phyloP scores from a whole-genome alignment of 2,113 vertebrate genomes.

The Lates calcarifer region DNA sequence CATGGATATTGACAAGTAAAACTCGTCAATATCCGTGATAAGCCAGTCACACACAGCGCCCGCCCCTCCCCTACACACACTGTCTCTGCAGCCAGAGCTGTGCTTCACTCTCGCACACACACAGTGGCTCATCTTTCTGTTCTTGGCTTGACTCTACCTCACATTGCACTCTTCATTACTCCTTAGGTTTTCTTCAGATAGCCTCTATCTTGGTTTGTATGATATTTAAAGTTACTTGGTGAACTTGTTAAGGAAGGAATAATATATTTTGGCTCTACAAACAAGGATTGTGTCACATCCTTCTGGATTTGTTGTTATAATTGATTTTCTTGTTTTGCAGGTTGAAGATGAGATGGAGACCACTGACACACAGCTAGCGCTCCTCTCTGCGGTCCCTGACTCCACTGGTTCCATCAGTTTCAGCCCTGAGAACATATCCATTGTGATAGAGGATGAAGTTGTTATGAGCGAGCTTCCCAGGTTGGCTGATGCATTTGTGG shows the following conservation, averaged over 20 bases:
- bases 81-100: too few relatives aligned
- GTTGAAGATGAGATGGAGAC: neutral
- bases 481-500: neutral
- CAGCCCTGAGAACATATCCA: neutral
- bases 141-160: too few relatives aligned
- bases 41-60: too few relatives aligned
- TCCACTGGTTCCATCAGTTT: neutral
- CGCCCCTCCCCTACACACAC: too few relatives aligned
- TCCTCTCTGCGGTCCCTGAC: neutral
- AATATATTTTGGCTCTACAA: neutral
- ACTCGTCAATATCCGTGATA: too few relatives aligned
- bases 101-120: too few relatives aligned
- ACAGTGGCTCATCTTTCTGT: too few relatives aligned
- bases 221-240: neutral
- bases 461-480: neutral
- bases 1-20: too few relatives aligned
- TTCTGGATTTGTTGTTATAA: neutral
- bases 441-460: conserved; percentile 1
- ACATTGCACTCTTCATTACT: too few relatives aligned
- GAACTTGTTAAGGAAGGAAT: neutral
- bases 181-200: neutral
- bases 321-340: neutral
- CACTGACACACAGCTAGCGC: neutral
- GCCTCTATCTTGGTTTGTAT: neutral
- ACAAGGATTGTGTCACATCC: neutral